Conservation (phyloP, 2,888 invertebrate genomes). For the Altica lythri region DNA sequence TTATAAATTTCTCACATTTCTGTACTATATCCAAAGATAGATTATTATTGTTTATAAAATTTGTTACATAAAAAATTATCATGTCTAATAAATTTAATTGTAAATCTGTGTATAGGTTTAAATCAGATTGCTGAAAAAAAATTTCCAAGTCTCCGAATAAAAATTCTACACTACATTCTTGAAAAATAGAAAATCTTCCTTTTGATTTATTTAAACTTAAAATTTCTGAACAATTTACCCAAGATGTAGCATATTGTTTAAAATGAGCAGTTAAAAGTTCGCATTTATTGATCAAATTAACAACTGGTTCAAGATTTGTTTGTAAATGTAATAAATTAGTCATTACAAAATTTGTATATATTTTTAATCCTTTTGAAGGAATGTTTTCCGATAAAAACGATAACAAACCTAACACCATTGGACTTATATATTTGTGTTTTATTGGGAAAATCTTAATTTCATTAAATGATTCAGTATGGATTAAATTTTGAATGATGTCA, state of each 20-base stretch:
- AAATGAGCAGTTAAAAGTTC: slow-evolving; percentile 54
- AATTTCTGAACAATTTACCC: slow-evolving; percentile 51
- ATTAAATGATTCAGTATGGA: slow-evolving; percentile 1
- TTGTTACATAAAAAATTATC: slow-evolving; percentile 45
- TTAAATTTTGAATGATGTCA: slow-evolving; percentile 28
- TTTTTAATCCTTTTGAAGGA: slow-evolving; percentile 46
- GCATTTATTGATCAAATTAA: slow-evolving; percentile 59
- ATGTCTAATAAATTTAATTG: slow-evolving; percentile 44
- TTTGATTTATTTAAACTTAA: slow-evolving; percentile 37
- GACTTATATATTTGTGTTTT: slow-evolving; percentile 42
- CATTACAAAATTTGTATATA: slow-evolving; percentile 57
- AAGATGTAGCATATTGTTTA: slow-evolving; percentile 60
- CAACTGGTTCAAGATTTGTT: slow-evolving; percentile 61
- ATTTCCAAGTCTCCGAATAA: slow-evolving; percentile 38
- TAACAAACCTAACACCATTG: slow-evolving; percentile 54
- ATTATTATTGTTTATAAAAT: slow-evolving; percentile 33
- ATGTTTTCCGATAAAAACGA: slow-evolving; percentile 47
- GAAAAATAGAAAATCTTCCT: slow-evolving; percentile 41
- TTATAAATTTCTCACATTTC: slow-evolving; percentile 41
- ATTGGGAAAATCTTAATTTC: slow-evolving; percentile 18
- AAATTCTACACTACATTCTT: slow-evolving; percentile 41
- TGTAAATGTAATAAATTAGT: slow-evolving; percentile 67
- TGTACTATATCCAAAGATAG: slow-evolving; percentile 32
- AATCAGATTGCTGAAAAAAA: slow-evolving; percentile 33
- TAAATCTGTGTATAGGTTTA: slow-evolving; percentile 39